Evolutionary conservation across 2,113 vertebrate genomes (phyloP).

Genomic region (Phalacrocorax aristotelis): DNA sequence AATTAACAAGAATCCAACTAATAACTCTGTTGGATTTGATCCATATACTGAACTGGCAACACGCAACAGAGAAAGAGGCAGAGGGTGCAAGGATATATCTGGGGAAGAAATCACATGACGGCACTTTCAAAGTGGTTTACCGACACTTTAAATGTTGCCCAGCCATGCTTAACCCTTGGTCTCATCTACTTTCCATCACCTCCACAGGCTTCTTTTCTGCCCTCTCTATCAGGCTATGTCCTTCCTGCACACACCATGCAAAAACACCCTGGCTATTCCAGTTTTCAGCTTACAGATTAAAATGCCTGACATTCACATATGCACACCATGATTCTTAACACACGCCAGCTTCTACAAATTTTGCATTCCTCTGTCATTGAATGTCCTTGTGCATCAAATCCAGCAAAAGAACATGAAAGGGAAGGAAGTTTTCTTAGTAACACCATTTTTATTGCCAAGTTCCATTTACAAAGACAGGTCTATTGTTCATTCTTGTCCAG

Average conservation of each 20-base stretch:
- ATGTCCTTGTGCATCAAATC: neutral
- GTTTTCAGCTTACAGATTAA: neutral
- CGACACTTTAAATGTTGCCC: neutral
- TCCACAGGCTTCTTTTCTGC: neutral
- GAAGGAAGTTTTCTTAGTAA: constrained; percentile 37
- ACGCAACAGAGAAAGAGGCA: neutral
- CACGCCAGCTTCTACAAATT: neutral
- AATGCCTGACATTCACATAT: neutral
- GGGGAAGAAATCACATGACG: neutral
- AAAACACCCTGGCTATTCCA: neutral
- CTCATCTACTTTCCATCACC: neutral
- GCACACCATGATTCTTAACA: neutral
- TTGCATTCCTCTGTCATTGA: neutral
- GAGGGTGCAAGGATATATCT: neutral
- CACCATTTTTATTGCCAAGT: constrained; percentile 73
- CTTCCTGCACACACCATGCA: neutral
- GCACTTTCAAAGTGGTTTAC: neutral
- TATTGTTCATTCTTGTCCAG: constrained; percentile 37
- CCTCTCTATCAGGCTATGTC: neutral
- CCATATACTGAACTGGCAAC: neutral
- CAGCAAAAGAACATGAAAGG: neutral
- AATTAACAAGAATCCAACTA: constrained; percentile 20
- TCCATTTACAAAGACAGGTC: constrained; percentile 65
- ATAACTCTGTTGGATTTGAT: constrained; percentile 1
- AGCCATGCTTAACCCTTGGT: neutral